phyloP scores from a whole-genome alignment of 2,888 invertebrate species.

The Adineta ricciae region DNA sequence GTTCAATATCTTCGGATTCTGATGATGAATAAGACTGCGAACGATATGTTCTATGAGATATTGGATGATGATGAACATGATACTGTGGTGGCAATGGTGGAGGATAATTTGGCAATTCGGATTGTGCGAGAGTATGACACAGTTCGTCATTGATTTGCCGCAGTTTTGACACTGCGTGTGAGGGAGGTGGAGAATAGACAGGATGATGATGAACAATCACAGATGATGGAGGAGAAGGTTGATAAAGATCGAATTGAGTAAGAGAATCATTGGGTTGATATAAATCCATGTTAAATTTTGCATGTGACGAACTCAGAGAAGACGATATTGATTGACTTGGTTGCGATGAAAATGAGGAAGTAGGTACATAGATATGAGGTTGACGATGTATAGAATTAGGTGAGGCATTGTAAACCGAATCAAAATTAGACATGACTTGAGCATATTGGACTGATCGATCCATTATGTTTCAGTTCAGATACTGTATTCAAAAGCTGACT shows the following conservation, averaged over 20 bases:
- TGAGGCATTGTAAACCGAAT: neutral
- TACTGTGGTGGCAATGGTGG: neutral
- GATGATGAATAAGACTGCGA: neutral
- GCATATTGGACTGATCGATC: neutral
- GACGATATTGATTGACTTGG: neutral
- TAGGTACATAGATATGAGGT: neutral
- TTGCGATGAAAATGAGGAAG: neutral
- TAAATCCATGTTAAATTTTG: neutral
- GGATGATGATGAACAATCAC: neutral
- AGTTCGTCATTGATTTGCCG: slow-evolving; percentile 11
- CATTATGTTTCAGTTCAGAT: neutral
- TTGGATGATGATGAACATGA: neutral
- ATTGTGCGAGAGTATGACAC: neutral
- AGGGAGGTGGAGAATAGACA: neutral
- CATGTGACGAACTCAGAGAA: neutral
- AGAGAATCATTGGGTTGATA: neutral
- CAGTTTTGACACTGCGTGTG: neutral
- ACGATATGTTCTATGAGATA: neutral
- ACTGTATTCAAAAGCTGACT: neutral
- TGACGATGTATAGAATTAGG: neutral
- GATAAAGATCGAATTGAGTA: neutral
- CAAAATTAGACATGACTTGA: neutral
- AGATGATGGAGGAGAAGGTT: neutral
- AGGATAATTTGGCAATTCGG: neutral
- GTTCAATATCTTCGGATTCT: neutral